These are phyloP conservation scores for Cynaeus angustus DNA, from an alignment of 2,888 invertebrate genomes.

Conservation along the genomic window DNA sequence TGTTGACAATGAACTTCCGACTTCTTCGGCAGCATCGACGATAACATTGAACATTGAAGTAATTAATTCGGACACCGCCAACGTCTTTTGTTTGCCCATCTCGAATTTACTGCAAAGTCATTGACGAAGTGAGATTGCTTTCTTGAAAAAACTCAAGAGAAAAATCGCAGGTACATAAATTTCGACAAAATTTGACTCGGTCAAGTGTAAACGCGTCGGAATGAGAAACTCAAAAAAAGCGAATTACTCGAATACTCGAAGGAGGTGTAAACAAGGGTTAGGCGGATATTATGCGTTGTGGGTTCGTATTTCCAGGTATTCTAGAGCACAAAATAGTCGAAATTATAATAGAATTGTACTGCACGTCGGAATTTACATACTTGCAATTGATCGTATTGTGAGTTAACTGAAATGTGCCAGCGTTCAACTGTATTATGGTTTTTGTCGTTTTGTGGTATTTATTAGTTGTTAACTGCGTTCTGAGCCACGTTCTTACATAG, in stretches of 20 bases:
- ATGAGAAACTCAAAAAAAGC: neutral
- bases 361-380: no score
- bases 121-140: conserved; percentile 16
- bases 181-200: conserved; percentile 3
- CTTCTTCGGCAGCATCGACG: conserved; percentile 8
- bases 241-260: neutral
- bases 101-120: conserved; percentile 16
- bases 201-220: neutral
- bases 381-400: no score
- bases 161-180: conserved; percentile 1
- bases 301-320: no score
- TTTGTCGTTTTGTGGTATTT: no score
- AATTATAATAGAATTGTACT: no score
- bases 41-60: conserved; percentile 14
- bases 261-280: conserved; percentile 20
- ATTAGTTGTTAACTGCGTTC: no score
- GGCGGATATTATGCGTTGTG: conserved; percentile 10
- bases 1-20: conserved; percentile 3
- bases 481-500: no score
- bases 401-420: no score
- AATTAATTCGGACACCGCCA: conserved; percentile 27
- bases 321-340: no score
- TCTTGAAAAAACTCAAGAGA: conserved; percentile 5
- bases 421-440: no score
- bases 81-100: conserved; percentile 33